Conservation (phyloP, 1,140 invertebrate genomes). For the Meloidogyne chitwoodi region DNA sequence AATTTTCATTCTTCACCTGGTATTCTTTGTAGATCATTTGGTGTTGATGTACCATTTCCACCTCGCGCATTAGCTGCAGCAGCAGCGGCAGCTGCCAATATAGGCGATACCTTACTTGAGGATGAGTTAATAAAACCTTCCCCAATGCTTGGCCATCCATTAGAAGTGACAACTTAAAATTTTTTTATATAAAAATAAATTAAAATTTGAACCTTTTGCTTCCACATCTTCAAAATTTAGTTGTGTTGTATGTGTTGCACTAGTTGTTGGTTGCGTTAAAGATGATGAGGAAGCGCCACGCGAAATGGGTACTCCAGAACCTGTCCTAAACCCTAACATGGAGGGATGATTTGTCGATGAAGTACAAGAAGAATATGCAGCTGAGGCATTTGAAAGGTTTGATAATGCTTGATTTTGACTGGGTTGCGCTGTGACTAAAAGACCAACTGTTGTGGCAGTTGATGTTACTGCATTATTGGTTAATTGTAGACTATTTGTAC, state of each 20-base stretch:
- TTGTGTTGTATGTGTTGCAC: neutral
- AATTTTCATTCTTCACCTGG: neutral
- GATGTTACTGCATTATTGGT: neutral
- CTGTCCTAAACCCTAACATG: neutral
- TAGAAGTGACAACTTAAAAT: neutral
- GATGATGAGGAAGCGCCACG: constrained; percentile 9
- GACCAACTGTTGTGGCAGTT: neutral
- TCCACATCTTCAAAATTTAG: neutral
- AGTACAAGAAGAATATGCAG: constrained; percentile 14
- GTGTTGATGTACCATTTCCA: neutral
- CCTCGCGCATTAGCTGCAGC: neutral
- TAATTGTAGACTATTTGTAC: neutral
- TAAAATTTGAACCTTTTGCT: neutral
- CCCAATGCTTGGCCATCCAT: neutral
- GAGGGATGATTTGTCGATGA: neutral
- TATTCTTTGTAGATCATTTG: neutral
- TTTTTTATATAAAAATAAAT: neutral
- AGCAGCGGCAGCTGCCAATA: neutral
- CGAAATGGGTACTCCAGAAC: neutral
- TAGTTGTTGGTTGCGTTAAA: neutral
- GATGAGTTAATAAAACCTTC: neutral
- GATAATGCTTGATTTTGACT: neutral
- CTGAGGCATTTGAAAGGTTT: neutral
- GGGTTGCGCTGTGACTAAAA: constrained; percentile 12
- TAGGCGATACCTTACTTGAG: neutral